Evolutionary conservation across 2,113 vertebrate genomes (phyloP), one percentile per base, ranked within the genome.

Genomic region (Corythornis cristatus): DNA sequence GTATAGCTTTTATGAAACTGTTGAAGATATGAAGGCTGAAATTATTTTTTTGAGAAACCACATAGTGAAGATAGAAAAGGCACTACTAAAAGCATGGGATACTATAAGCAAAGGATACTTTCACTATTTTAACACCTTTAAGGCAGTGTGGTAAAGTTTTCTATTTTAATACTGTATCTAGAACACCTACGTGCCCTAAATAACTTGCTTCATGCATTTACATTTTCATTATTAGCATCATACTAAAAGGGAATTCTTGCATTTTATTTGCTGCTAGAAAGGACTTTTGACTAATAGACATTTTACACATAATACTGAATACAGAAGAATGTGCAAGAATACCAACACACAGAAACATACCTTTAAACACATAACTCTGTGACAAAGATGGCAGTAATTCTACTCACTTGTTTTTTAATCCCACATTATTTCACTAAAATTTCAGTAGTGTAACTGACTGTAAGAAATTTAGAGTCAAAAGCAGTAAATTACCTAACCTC

Each of bases 1-100:
- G 54, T 43, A 64, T n/a, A 90, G 35, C 5, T 84, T 94, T 91
- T 81, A 88, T 93, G 92, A 88, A 95, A 87, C 67, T 83, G 67
- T 83, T 88, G 57, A 87, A 71, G 15, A 43, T n/a, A 60, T 6
- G 83, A 81, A 77, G 9, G 56, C 10, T 88, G 79, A 96, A 96
- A 90, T 45, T 5, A 73, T 33, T 92, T 54, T 57, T 40, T 68
- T 86, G 16, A 43, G 4, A 75, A 65, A 62, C 78, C 57, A 37
- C 11, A 61, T 45, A 43, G 48, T 58, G 42, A 8, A 89, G 68
- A 70, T 35, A 35, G 64, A 67, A 93, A 62, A 64, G 26, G 42
- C 26, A 28, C 14, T 56, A 68, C 53, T 87, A 68, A 73, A 25
- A 48, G 2, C 7, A 28, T 9, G 21, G 45, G 14, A 83, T 53